phyloP scores from a whole-genome alignment of 2,113 vertebrate genomes.

The Gambusia holbrooki region DNA sequence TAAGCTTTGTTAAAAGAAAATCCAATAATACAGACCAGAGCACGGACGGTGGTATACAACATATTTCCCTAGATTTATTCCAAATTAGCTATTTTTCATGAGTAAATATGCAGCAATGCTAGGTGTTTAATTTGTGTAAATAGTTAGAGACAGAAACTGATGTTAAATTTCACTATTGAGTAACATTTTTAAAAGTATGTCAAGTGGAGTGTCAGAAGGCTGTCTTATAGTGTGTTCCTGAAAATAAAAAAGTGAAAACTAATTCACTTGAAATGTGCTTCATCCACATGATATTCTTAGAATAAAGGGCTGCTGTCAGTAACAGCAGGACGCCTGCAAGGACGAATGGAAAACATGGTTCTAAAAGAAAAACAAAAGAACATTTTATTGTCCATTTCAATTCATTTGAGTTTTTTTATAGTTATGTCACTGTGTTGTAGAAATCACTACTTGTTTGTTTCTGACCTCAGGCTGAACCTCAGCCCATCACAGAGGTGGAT shows the following conservation, averaged over 20 bases:
- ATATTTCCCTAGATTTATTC: too few species aligned
- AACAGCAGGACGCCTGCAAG: neutral
- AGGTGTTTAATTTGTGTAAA: too few species aligned
- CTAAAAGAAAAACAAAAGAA: too few species aligned
- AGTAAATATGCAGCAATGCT: too few species aligned
- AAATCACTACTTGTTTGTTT: slow-evolving; percentile 13
- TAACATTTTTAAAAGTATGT: too few species aligned
- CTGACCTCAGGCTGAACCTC: slow-evolving; percentile 91
- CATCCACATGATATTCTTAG: neutral
- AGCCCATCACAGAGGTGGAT: slow-evolving; percentile 96
- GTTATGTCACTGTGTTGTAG: neutral
- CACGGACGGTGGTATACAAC: too few species aligned
- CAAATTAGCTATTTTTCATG: too few species aligned
- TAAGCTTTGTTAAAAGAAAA: too few species aligned
- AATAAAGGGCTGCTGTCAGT: neutral
- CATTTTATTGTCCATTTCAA: neutral
- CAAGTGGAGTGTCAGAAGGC: too few species aligned
- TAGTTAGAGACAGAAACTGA: too few species aligned
- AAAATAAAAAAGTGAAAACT: neutral
- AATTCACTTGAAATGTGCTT: neutral
- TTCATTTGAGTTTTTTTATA: neutral
- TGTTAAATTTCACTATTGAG: too few species aligned
- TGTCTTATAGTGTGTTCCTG: neutral
- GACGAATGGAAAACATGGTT: neutral
- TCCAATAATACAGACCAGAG: too few species aligned